Base-by-base conservation (phyloP, 2,888 invertebrate species). In the Chrysotoxum bicinctum region DNA sequence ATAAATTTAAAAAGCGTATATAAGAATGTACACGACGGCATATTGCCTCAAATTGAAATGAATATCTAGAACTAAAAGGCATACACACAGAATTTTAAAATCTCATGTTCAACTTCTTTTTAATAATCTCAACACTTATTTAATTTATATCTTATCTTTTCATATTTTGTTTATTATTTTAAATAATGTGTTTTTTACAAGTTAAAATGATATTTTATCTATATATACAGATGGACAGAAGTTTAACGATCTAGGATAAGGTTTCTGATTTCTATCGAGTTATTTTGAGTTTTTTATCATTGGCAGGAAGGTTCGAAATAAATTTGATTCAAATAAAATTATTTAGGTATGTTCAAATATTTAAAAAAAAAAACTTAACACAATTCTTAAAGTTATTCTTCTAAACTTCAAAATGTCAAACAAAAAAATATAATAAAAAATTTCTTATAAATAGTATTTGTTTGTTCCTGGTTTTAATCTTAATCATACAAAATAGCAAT, bases 401-500 rank as follows among this genome's bases (percentile, higher is more conserved):
- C 30, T 66, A 21, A 66, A 66, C 58, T 58, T 37, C 8, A 21
- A 58, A 60, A 66, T 43, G 37, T 26, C 21, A 60, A 45, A 26
- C 37, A 43, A 50, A 68, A 32, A 14, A 8, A 52, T 37, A 35
- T 19, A 40, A 43, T 19, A 60, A 54, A 48, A 74, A 75, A 60
- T 60, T 23, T 75, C 69, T 76, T 72, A 72, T 50, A 66, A 81
- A 74, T 62, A 80, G 16, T 68, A 35, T 68, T 74, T 50, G 14
- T 66, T 66, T 35, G 16, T 50, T 50, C 19, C 35, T 66, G 16
- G 48, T 50, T 66, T 75, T 66, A 72, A 75, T 75, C 64, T 75
- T 66, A 72, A 75, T 75, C 64, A 75, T 84, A 84, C 66, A 84
- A 84, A 79, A 84, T 84, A 84, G 84, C 75, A 84, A 84, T 79